phyloP scores from a whole-genome alignment of 1,140 invertebrate genomes.

The Drosophila lacertosa region DNA sequence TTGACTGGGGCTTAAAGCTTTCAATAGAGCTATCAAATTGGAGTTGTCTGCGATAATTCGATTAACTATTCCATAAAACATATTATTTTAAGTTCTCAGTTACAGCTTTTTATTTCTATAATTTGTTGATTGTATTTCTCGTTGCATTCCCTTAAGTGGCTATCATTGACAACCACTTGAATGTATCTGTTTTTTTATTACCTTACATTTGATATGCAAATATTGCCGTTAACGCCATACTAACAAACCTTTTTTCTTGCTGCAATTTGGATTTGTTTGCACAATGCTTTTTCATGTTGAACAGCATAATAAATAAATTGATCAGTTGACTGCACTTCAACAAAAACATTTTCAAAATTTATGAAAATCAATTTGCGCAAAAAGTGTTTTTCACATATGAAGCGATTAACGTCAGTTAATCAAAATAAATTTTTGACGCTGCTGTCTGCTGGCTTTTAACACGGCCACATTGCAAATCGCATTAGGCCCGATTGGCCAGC shows the following conservation, averaged over 20 bases:
- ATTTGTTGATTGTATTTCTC: conserved; percentile 23
- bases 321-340: conserved; percentile 39
- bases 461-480: conserved; percentile 46
- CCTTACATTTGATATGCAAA: conserved; percentile 64
- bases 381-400: conserved; percentile 22
- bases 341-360: conserved; percentile 46
- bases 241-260: conserved; percentile 31
- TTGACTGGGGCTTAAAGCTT: conserved; percentile 19
- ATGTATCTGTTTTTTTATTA: conserved; percentile 44
- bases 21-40: conserved; percentile 34
- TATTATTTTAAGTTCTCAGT: background rate
- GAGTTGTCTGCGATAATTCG: no score
- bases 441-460: conserved; percentile 29
- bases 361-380: conserved; percentile 53
- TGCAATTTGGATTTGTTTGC: conserved; percentile 68
- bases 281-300: conserved; percentile 60
- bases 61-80: no score
- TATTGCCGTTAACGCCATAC: no score
- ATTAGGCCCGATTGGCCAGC: conserved; percentile 37
- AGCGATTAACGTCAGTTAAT: conserved; percentile 49
- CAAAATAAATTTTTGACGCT: conserved; percentile 43
- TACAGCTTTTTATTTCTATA: conserved; percentile 3
- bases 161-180: conserved; percentile 48
- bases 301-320: conserved; percentile 71
- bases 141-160: conserved; percentile 48